phyloP scores from a whole-genome alignment of 1,140 invertebrate genomes.

The Protaetia brevitarsis region DNA sequence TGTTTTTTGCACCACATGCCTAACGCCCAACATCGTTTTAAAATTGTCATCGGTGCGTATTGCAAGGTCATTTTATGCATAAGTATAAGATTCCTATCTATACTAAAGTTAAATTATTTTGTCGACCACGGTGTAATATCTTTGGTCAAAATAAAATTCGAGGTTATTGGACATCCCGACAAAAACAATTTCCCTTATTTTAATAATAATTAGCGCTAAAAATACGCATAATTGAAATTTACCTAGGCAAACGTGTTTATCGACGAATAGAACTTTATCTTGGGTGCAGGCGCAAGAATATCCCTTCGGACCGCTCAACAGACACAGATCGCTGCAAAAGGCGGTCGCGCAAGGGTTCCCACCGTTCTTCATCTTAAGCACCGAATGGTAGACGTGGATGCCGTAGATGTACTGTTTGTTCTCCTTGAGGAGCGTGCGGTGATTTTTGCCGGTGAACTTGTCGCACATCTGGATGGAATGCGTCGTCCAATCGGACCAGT shows the following conservation, averaged over 20 bases:
- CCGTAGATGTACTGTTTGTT: slow-evolving; percentile 57
- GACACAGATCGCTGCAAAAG: slow-evolving; percentile 76
- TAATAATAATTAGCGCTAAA: too few relatives aligned
- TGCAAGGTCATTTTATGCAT: too few relatives aligned
- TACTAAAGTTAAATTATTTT: too few relatives aligned
- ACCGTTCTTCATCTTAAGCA: slow-evolving; percentile 50
- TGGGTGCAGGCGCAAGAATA: slow-evolving; percentile 77
- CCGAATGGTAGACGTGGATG: slow-evolving; percentile 67
- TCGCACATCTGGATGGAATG: slow-evolving; percentile 64
- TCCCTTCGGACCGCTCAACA: slow-evolving; percentile 62
- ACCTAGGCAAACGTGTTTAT: slow-evolving; percentile 55
- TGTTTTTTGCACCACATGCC: too few relatives aligned
- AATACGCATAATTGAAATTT: slow-evolving; percentile 28
- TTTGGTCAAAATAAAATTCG: too few relatives aligned
- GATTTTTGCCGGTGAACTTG: slow-evolving; percentile 65
- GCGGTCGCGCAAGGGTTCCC: slow-evolving; percentile 67
- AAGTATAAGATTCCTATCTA: too few relatives aligned
- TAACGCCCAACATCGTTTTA: too few relatives aligned
- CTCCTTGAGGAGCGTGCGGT: slow-evolving; percentile 52
- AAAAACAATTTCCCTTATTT: too few relatives aligned
- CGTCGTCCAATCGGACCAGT: slow-evolving; percentile 79
- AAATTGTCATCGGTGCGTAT: too few relatives aligned
- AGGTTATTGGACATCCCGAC: too few relatives aligned
- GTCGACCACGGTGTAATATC: too few relatives aligned
- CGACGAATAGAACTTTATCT: slow-evolving; percentile 57